Evolutionary conservation across 2,113 vertebrate species (phyloP).

Genomic region (Crotalus horridus): DNA sequence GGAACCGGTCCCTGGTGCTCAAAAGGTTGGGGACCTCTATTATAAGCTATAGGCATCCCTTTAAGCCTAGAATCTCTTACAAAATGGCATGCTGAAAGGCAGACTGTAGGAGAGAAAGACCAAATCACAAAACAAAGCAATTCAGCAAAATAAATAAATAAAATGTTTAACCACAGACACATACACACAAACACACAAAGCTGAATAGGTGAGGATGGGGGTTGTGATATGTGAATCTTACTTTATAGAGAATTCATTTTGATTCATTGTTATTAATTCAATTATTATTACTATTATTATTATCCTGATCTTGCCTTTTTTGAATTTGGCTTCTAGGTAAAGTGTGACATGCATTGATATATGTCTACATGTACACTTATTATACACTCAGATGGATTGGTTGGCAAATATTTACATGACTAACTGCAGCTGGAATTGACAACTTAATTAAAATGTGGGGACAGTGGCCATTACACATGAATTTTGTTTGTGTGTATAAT

Average conservation of each 20-base stretch:
- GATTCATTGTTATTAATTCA: background rate
- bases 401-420: background rate
- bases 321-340: background rate
- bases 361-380: background rate
- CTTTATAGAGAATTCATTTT: background rate
- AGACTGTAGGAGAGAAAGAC: background rate
- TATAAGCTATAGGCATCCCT: background rate
- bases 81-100: background rate
- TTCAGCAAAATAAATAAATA: background rate
- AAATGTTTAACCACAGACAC: background rate
- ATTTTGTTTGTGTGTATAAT: background rate
- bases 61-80: background rate
- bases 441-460: background rate
- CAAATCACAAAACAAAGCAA: background rate
- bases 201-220: background rate
- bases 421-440: background rate
- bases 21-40: too few species aligned
- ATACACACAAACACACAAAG: background rate
- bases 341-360: background rate
- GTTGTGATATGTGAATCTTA: background rate
- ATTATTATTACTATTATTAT: background rate
- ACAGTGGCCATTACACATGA: background rate
- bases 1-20: too few species aligned
- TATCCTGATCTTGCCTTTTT: background rate
- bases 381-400: background rate